Base-by-base conservation (phyloP, 2,113 vertebrate species). In the Synchiropus splendidus region DNA sequence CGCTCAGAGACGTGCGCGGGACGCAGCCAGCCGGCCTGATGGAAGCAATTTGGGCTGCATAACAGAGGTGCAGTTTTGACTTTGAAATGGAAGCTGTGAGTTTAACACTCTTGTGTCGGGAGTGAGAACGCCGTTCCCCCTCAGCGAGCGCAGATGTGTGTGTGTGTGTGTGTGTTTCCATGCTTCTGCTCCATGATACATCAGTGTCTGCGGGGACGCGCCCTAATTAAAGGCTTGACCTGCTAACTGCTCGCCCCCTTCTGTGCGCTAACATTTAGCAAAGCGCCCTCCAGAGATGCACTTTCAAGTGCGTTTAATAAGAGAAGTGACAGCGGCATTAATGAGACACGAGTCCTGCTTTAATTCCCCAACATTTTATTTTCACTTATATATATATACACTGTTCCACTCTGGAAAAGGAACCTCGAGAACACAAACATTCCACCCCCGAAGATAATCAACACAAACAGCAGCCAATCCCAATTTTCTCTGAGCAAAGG, bases 201-300 rank as follows among this genome's bases (percentile, higher is more conserved):
- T 71, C 64, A 68, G 64, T 64, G 67, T 80, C 77, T 77, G 66
- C 56, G 39, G 79, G 72, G 79, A 78, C 48, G 31, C 65, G 76
- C 65, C 74, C 82, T 84, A 84, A 86, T 84, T 82, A 86, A 85
- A 68, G 71, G 53, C 75, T 73, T 76, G 83, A 82, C 77, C 80
- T 81, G 71, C 57, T 71, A 78, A 77, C 45, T 67, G 44, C 63
- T 62, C 67, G 54, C 74, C 79, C 75, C 81, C 79, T 75, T 77
- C 64, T 69, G 79, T 30, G 78, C 70, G 78, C 62, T 83, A 83
- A 75, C 83, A 85, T 83, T 83, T 85, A 82, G 72, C 64, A 42
- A 57, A 36, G 54, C 72, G 17, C 66, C 74, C 78, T 72, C 65
- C 55, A 59, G 75, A 78, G 73, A 71, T 48, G 61, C 64, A 61